Conservation (phyloP, 2,888 invertebrate genomes). For the Lasioglossum villosulum region DNA sequence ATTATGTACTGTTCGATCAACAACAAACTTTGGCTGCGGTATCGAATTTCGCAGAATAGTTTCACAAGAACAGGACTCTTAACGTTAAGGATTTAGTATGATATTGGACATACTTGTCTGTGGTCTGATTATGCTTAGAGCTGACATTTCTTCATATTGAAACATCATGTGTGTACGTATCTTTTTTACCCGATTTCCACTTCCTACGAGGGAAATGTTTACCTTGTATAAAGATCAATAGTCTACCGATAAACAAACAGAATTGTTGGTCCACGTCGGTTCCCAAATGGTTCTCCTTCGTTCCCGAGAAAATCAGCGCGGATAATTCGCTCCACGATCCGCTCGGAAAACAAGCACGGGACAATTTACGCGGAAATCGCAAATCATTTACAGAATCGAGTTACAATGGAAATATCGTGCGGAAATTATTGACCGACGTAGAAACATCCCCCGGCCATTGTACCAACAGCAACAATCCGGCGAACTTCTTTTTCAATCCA, state of each 20-base stretch:
- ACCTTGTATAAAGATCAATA: neutral
- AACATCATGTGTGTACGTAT: too few species aligned
- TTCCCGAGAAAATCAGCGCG: conserved; percentile 13
- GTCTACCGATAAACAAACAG: neutral
- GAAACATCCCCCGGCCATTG: neutral
- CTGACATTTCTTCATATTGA: too few species aligned
- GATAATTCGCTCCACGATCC: conserved; percentile 16
- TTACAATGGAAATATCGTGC: conserved; percentile 21
- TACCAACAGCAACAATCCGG: conserved; percentile 2
- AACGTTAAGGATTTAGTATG: too few species aligned
- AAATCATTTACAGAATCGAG: conserved; percentile 29
- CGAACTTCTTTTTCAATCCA: conserved; percentile 10
- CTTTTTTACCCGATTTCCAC: neutral
- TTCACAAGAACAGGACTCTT: neutral
- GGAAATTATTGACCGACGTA: conserved; percentile 15
- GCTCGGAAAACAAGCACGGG: neutral
- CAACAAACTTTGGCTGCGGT: neutral
- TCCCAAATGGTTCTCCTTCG: neutral
- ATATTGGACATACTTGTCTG: neutral
- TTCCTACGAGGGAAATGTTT: neutral
- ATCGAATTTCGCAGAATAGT: neutral
- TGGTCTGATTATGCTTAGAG: too few species aligned
- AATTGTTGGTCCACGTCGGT: neutral
- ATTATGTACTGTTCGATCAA: neutral
- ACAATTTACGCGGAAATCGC: conserved; percentile 3